Base-by-base conservation (phyloP, 2,797 vertebrate species). In the Karalla daura region DNA sequence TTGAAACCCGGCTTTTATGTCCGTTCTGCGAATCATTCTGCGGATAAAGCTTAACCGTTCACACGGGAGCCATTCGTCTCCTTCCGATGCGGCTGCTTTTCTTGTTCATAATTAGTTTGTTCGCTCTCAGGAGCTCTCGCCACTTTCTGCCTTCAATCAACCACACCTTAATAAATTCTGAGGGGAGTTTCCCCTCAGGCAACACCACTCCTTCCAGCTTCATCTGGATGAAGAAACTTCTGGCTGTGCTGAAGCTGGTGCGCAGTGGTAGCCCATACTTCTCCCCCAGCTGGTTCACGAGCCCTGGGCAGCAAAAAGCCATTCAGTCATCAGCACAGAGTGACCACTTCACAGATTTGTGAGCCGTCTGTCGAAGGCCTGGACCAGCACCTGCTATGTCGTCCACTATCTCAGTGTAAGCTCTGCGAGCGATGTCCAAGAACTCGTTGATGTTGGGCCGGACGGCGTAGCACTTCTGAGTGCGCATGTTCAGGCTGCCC, bases 151-250 rank as follows among this genome's bases (percentile, higher is more conserved):
- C 30, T 66, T 41, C 12, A 33, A 15, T 23, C 30, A 39, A 51
- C 37, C 17, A 15, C 78, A 99, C 98, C 96, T 99, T 99, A 40
- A 96, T 95, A 81, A 99, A 99, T 80, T 98, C 97, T 59, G 94
- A 60, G 53, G 97, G 97, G 63, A 99, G 94, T 7, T 93, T 94
- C 25, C 93, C 94, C 36, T 80, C 87, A 52, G 94, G 90, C 65
- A 97, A 88, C 6, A 77, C 23, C 17, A 83, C 78, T 56, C 92
- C 94, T 39, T 98, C 96, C 55, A 91, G 79, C 74, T 86, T 97
- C 95, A 98, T 93, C 83, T 98, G 97, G 71, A 99, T 95, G 84
- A 97, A 99, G 92, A 99, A 99, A 40, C 97, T 96, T 80, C 97
- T 93, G 25, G 94, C 65, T 8, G 94, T 94, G 83, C 95, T 99